phyloP scores from a whole-genome alignment of 2,797 vertebrate genomes.

The Rhincodon typus region DNA sequence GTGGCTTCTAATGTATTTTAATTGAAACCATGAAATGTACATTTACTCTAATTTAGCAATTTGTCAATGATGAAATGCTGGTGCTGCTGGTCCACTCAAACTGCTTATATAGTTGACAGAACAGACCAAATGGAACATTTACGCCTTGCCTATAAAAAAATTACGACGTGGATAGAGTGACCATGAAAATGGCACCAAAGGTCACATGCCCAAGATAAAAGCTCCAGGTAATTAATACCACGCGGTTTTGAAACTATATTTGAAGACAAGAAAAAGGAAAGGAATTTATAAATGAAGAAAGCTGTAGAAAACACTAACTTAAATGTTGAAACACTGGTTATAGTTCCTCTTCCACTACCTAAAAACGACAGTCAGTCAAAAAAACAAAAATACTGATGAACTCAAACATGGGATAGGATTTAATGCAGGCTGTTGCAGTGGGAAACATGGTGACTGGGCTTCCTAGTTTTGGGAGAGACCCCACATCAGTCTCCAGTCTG shows the following conservation, averaged over 20 bases:
- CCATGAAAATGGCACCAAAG: conserved; percentile 5
- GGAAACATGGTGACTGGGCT: too few species aligned
- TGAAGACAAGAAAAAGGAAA: neutral
- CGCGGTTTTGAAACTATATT: neutral
- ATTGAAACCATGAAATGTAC: neutral
- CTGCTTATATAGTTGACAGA: neutral
- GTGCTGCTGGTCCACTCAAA: neutral
- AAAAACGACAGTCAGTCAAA: too few species aligned
- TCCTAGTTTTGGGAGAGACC: too few species aligned
- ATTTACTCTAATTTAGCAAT: neutral
- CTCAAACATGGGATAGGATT: too few species aligned
- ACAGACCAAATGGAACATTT: neutral
- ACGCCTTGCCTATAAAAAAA: neutral
- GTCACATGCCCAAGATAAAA: neutral
- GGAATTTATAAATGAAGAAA: neutral
- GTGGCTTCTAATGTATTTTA: neutral
- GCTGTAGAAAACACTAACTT: neutral
- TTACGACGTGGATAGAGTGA: neutral
- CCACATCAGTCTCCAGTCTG: too few species aligned
- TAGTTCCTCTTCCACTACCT: too few species aligned
- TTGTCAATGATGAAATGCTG: neutral
- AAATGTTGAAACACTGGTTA: too few species aligned
- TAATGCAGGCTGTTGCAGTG: too few species aligned
- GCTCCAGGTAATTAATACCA: neutral
- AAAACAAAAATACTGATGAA: too few species aligned